A percentile compares a stretch with the other conserved stretches of the same genome.
phyloP scores from a whole-genome alignment of 2,113 vertebrate species.

The Pseudopodoces humilis region DNA sequence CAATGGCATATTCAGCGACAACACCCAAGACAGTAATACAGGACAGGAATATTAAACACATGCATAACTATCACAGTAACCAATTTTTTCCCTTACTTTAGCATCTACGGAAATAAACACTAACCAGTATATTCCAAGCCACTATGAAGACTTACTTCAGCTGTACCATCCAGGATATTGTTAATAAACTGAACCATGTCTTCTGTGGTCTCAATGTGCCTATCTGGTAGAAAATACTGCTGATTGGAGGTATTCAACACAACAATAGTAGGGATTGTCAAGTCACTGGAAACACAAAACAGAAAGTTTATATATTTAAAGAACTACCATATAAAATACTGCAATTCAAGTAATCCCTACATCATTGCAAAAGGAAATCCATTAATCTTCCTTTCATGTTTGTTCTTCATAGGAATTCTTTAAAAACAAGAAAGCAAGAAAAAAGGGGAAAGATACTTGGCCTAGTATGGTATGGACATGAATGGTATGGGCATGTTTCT shows the following conservation, averaged over 20 bases:
- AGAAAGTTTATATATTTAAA: not conserved
- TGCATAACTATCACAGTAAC: not conserved
- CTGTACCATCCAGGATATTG: conserved; percentile 88
- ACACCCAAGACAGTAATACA: not conserved
- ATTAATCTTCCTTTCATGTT: not conserved
- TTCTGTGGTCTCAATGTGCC: conserved; percentile 80
- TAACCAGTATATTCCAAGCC: not conserved
- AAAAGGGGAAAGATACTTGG: not conserved
- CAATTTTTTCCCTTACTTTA: not conserved
- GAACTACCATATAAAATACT: not conserved
- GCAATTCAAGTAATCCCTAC: not conserved
- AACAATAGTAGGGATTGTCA: conserved; percentile 89
- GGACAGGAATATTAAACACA: not conserved
- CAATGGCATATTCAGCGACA: not conserved
- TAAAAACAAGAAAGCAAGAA: not conserved
- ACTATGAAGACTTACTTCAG: conserved; percentile 76
- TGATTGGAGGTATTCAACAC: conserved; percentile 97
- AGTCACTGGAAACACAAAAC: conserved; percentile 79
- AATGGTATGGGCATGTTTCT: not conserved
- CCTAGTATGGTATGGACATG: not conserved
- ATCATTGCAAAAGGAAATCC: not conserved
- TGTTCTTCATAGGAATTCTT: not conserved
- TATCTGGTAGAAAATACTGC: conserved; percentile 91
- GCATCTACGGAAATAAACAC: not conserved
- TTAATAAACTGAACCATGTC: conserved; percentile 93